Evolutionary conservation across 2,888 invertebrate genomes (phyloP), one percentile per base, ranked within the genome.

Genomic region (Nudaria mundana): DNA sequence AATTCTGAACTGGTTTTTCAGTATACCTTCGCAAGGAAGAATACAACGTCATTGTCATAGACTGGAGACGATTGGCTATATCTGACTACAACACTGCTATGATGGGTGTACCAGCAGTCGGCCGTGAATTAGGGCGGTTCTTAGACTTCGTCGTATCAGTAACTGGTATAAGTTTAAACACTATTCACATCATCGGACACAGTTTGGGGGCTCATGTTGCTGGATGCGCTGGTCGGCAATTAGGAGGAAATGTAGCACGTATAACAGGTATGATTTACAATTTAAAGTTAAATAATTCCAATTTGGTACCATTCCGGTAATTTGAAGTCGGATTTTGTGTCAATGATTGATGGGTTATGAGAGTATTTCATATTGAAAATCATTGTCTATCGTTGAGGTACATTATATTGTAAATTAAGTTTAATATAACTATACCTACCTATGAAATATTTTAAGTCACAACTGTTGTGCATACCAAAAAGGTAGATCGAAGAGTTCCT

Each of bases 201-300:
- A 88, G 89, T 53, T 67, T 90, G 37, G 90, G 90, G 1, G 81
- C 85, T 32, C 90, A 90, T 47, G 40, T 89, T 0, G 88, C 76
- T 12, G 86, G 83, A 4, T 79, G 75, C 12, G 81, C 85, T 39
- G 87, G 85, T 1, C 69, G 79, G 14, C 64, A 70, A 44, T 46
- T 81, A 2, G 58, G 70, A 1, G 82, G 87, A 7, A 68, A 69
- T 56, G 73, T 56, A 26, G 77, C 77, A 3, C 76, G 85, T 40
- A 61, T 88, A 3, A 83, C 85, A 49, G 85, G 87, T 84, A 52
- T 5, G 11, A 20, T 15, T 7, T 23, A 3, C 12, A 14, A 22
- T 6, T 14, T 1, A n/a, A 6, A 5, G 8, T 16, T 10, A 11
- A 13, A 5, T 2, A n/a, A n/a, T n/a, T n/a, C n/a, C n/a, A n/a